A percentile compares a stretch with the other conserved stretches of the same genome.
phyloP scores from a whole-genome alignment of 2,888 invertebrate genomes.

The Oscheius myriophilus region DNA sequence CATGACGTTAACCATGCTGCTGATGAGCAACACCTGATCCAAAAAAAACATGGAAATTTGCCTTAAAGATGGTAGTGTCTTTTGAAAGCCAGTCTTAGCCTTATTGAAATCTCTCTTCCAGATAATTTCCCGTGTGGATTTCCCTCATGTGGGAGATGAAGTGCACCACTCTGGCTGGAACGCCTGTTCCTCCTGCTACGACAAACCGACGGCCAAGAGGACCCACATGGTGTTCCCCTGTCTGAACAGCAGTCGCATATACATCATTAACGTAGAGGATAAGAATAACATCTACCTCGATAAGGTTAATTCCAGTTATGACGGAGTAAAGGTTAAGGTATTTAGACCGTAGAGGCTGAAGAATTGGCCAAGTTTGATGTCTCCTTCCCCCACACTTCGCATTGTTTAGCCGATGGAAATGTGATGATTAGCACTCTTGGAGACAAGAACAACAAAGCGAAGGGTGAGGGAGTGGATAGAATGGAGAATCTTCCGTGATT shows the following conservation, averaged over 20 bases:
- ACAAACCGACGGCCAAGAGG: conserved; percentile 71
- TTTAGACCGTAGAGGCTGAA: conserved; percentile 82
- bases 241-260: conserved; percentile 84
- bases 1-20: too few relatives aligned
- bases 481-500: not conserved
- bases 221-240: conserved; percentile 85
- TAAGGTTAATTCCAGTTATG: conserved; percentile 15
- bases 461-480: conserved; percentile 77
- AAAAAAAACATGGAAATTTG: too few relatives aligned
- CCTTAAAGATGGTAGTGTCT: too few relatives aligned
- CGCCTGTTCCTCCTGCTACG: conserved; percentile 89
- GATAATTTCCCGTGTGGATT: conserved; percentile 87
- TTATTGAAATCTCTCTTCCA: too few relatives aligned
- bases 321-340: not conserved
- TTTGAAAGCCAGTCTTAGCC: too few relatives aligned
- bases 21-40: too few relatives aligned
- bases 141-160: conserved; percentile 84
- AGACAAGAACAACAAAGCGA: conserved; percentile 83
- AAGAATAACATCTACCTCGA: conserved; percentile 58
- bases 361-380: conserved; percentile 82
- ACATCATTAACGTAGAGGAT: conserved; percentile 79
- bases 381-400: conserved; percentile 89
- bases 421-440: conserved; percentile 96
- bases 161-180: conserved; percentile 97
- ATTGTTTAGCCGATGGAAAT: conserved; percentile 90